phyloP scores from a whole-genome alignment of 2,888 invertebrate species.

The Sialis fuliginosa region DNA sequence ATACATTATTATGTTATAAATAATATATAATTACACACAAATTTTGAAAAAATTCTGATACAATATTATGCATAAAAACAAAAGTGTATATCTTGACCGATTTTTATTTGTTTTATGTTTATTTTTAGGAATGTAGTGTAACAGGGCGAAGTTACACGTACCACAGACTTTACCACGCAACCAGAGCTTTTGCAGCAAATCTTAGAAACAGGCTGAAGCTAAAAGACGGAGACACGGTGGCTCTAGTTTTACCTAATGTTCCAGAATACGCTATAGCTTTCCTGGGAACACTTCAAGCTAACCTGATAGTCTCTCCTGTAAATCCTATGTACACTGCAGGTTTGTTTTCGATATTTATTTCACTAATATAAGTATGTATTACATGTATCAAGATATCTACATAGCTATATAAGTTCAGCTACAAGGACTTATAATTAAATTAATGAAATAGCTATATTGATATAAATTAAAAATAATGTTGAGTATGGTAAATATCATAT shows the following conservation, averaged over 20 bases:
- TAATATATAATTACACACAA: too few relatives aligned
- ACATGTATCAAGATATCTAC: too few relatives aligned
- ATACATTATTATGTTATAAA: too few relatives aligned
- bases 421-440: too few relatives aligned
- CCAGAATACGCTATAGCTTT: slow-evolving; percentile 17
- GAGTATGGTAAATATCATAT: too few relatives aligned
- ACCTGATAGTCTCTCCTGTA: slow-evolving; percentile 13
- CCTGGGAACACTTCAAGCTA: slow-evolving; percentile 15
- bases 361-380: background rate
- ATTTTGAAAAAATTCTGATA: too few relatives aligned
- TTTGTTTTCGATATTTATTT: slow-evolving; percentile 2
- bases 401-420: too few relatives aligned
- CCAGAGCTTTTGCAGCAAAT: slow-evolving; percentile 16
- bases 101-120: too few relatives aligned
- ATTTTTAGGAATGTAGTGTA: slow-evolving; percentile 13
- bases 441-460: too few relatives aligned
- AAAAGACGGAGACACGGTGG: slow-evolving; percentile 18
- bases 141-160: slow-evolving; percentile 19
- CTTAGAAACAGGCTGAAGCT: slow-evolving; percentile 16
- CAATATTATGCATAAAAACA: too few relatives aligned
- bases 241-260: slow-evolving; percentile 19
- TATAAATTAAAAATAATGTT: too few relatives aligned
- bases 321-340: slow-evolving; percentile 12
- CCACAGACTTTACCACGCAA: slow-evolving; percentile 13
- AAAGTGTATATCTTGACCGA: too few relatives aligned